Evolutionary conservation across 2,888 invertebrate species (phyloP).

Genomic region (Cistogaster globosa): DNA sequence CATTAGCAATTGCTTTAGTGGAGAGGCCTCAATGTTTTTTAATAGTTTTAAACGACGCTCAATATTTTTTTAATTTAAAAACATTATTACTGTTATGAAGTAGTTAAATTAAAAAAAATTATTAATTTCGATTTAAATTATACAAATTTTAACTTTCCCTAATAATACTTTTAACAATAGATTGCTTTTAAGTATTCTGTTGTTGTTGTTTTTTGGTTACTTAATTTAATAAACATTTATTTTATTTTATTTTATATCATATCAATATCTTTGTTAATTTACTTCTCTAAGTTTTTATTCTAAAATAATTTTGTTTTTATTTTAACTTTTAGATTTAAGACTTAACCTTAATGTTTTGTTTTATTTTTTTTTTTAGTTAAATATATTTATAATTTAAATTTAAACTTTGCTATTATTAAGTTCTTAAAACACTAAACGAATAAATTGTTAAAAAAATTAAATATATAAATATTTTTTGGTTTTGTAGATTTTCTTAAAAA

Average conservation of each 20-base stretch:
- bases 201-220: slow-evolving; percentile 15
- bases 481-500: slow-evolving; percentile 70
- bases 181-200: slow-evolving; percentile 59
- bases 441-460: slow-evolving; percentile 67
- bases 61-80: slow-evolving; percentile 15
- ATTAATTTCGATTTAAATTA: slow-evolving; percentile 73
- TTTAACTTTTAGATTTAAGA: slow-evolving; percentile 72
- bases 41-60: neutral
- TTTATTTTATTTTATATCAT: slow-evolving; percentile 54
- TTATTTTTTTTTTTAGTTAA: slow-evolving; percentile 66
- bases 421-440: slow-evolving; percentile 60
- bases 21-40: no score
- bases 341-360: slow-evolving; percentile 57
- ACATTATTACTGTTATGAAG: neutral
- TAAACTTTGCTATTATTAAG: slow-evolving; percentile 65
- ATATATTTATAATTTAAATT: slow-evolving; percentile 51
- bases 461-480: slow-evolving; percentile 38
- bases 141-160: slow-evolving; percentile 75
- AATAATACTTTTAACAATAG: slow-evolving; percentile 53
- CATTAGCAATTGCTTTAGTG: no score
- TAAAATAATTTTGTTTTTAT: slow-evolving; percentile 48
- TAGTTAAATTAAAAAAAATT: neutral
- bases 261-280: slow-evolving; percentile 37
- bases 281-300: slow-evolving; percentile 44
- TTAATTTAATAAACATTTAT: slow-evolving; percentile 59